A percentile compares a stretch with the other conserved stretches of the same genome.
phyloP scores from a whole-genome alignment of 2,113 vertebrate genomes.

The Lycaon pictus region DNA sequence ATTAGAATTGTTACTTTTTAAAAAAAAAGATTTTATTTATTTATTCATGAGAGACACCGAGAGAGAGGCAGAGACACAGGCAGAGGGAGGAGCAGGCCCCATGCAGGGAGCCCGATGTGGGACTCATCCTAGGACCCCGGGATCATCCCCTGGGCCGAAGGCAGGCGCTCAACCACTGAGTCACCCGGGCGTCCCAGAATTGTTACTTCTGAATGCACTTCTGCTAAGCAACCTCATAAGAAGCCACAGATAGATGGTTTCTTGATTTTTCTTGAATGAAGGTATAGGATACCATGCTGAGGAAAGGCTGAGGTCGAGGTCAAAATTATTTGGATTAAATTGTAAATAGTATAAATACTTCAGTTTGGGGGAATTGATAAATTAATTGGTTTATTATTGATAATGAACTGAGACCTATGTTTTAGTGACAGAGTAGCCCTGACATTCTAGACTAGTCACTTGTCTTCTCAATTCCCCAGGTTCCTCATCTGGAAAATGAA shows the following conservation, averaged over 20 bases:
- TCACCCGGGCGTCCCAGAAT: neutral
- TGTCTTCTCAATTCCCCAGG: neutral
- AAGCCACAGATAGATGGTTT: neutral
- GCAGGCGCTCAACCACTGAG: too few species aligned
- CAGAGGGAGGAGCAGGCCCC: too few species aligned
- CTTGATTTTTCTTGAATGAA: conserved; percentile 8
- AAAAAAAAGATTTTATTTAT: too few species aligned
- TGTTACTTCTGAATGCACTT: neutral
- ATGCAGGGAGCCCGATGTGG: too few species aligned
- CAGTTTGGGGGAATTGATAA: neutral
- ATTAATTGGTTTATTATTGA: conserved; percentile 2
- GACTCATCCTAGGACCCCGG: too few species aligned
- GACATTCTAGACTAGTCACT: neutral
- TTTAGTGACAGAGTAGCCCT: neutral
- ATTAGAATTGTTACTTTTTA: neutral
- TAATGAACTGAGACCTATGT: neutral
- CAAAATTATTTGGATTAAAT: neutral
- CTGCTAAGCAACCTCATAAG: neutral
- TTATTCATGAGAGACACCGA: too few species aligned
- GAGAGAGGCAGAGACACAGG: too few species aligned
- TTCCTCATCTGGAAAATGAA: neutral
- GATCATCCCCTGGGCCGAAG: too few species aligned
- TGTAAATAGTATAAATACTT: neutral
- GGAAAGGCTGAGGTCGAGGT: neutral
- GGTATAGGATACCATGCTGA: neutral